These are phyloP conservation scores for Kradibia gibbosae DNA, from an alignment of 1,140 invertebrate species.

Conservation along the genomic window DNA sequence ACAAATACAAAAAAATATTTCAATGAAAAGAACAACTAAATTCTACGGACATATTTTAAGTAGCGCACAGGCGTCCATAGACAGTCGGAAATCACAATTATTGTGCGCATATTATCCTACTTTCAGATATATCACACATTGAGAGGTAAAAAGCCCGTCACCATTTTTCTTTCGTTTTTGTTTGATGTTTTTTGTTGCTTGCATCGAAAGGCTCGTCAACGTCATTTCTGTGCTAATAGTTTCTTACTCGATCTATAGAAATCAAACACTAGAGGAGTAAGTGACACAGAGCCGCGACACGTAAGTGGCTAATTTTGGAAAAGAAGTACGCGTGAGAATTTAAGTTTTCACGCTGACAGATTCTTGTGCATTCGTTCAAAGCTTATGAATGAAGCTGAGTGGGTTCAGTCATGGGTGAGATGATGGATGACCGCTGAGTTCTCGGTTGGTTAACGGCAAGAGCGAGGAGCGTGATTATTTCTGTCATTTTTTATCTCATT, in stretches of 20 bases:
- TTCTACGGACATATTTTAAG: no score
- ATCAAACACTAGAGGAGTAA: neutral
- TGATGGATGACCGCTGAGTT: neutral
- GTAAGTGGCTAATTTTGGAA: slow-evolving; percentile 37
- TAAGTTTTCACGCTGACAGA: neutral
- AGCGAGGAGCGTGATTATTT: neutral
- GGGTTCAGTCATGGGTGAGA: neutral
- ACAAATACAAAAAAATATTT: no score
- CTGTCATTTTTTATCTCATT: neutral
- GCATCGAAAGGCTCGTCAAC: slow-evolving; percentile 5
- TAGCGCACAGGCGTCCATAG: no score
- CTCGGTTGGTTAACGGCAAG: neutral
- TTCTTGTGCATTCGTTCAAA: neutral
- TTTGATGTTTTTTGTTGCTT: no score
- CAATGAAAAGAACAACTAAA: no score
- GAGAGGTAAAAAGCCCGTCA: neutral
- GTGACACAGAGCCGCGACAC: neutral
- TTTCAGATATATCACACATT: neutral
- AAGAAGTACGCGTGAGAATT: neutral
- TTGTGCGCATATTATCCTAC: neutral
- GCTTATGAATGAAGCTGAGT: neutral
- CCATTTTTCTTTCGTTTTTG: neutral
- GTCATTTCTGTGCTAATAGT: neutral
- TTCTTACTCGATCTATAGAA: neutral
- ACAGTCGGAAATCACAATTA: no score